Conservation (phyloP, 1,140 invertebrate genomes). For the Tribolium castaneum region DNA sequence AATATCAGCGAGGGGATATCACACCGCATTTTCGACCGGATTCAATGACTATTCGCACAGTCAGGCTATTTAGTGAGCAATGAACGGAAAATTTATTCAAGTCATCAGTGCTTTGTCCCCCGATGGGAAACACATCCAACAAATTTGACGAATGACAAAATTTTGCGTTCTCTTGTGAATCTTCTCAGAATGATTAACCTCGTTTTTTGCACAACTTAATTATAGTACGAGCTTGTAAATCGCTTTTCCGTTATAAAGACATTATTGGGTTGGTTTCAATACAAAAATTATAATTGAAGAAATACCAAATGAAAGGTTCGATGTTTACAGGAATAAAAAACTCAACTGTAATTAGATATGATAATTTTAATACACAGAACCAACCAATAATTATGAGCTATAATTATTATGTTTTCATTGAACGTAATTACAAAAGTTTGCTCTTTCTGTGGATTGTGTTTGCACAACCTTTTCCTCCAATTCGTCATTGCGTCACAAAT, state of each 20-base stretch:
- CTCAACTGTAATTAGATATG: background rate
- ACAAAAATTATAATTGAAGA: background rate
- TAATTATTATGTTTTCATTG: background rate
- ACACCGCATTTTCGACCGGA: conserved; percentile 14
- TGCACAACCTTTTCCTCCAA: no score
- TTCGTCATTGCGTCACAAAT: no score
- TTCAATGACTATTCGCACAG: conserved; percentile 24
- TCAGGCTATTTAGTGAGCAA: conserved; percentile 33
- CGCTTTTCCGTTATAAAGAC: background rate
- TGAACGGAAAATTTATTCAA: conserved; percentile 34
- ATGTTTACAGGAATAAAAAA: background rate
- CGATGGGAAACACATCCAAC: conserved; percentile 6
- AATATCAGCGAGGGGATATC: conserved; percentile 13
- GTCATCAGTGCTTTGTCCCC: conserved; percentile 20
- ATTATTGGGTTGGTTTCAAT: background rate
- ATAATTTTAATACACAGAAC: background rate
- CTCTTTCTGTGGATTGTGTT: background rate
- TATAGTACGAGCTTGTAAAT: background rate
- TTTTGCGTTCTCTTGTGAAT: background rate
- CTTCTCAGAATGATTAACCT: background rate
- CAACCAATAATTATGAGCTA: background rate
- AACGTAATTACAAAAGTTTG: background rate
- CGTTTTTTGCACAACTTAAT: background rate
- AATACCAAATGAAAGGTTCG: background rate
- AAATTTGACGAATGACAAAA: conserved; percentile 1